Conservation (phyloP, 2,888 invertebrate species). For the Watsonalla cultraria region DNA sequence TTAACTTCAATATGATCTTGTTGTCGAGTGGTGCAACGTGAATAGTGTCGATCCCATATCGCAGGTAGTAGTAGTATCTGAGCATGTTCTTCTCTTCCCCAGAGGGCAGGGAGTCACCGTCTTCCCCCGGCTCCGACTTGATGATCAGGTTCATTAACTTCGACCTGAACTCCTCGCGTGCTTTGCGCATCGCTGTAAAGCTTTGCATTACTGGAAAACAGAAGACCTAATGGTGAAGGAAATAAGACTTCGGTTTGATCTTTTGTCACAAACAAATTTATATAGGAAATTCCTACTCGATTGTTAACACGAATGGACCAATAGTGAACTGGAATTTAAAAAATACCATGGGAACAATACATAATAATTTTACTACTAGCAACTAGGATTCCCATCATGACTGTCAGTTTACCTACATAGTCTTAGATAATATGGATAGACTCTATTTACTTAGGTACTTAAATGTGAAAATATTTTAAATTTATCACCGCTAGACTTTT, state of each 20-base stretch:
- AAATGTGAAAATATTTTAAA: too few species aligned
- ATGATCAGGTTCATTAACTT: constrained; percentile 87
- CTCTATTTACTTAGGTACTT: too few species aligned
- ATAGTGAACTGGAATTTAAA: too few species aligned
- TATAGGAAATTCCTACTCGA: too few species aligned
- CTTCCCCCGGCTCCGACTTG: constrained; percentile 68
- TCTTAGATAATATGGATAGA: too few species aligned
- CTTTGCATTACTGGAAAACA: constrained; percentile 75
- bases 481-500: constrained; percentile 51
- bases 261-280: neutral
- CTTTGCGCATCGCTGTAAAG: constrained; percentile 83
- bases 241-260: neutral
- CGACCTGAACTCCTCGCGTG: constrained; percentile 90
- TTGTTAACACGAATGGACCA: too few species aligned
- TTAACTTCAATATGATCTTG: constrained; percentile 81
- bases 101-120: constrained; percentile 72
- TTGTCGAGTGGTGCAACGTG: constrained; percentile 92
- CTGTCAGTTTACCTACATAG: too few species aligned
- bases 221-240: neutral
- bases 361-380: too few species aligned
- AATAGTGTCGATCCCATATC: constrained; percentile 93
- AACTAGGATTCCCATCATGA: too few species aligned
- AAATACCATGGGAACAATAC: too few species aligned
- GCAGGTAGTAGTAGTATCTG: constrained; percentile 93
- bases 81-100: constrained; percentile 83